Evolutionary conservation across 2,888 invertebrate species (phyloP).

Genomic region (Dexiosoma caninum): DNA sequence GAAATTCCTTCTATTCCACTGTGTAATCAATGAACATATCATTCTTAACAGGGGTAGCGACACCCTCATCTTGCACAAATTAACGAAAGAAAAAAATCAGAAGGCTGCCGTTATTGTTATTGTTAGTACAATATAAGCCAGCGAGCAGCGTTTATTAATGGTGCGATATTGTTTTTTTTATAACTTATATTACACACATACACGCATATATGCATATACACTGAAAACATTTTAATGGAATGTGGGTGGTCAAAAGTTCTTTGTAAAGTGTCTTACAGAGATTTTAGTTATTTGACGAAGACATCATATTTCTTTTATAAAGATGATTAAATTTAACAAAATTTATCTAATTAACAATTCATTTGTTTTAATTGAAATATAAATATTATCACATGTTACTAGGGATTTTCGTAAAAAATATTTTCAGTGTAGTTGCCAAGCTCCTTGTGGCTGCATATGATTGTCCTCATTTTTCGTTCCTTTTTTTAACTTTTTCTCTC

Average conservation of each 20-base stretch:
- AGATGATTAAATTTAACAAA: too few species aligned
- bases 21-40: not conserved
- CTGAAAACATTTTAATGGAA: too few species aligned
- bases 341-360: too few species aligned
- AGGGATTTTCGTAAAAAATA: too few species aligned
- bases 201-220: not conserved
- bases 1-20: too few species aligned
- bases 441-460: conserved; percentile 48
- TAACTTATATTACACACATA: conserved; percentile 1
- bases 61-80: not conserved
- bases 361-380: too few species aligned
- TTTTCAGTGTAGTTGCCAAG: too few species aligned
- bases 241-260: too few species aligned
- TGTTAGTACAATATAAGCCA: not conserved
- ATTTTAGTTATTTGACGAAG: too few species aligned
- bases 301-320: too few species aligned
- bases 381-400: too few species aligned
- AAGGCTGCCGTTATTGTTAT: conserved; percentile 26
- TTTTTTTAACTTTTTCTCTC: conserved; percentile 9
- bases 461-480: conserved; percentile 50
- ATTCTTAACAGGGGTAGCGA: not conserved
- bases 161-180: not conserved
- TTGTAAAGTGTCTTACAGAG: too few species aligned
- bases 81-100: not conserved
- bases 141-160: conserved; percentile 59